Evolutionary conservation across 2,797 vertebrate species (phyloP).

Genomic region (Sebastes matsubarae): DNA sequence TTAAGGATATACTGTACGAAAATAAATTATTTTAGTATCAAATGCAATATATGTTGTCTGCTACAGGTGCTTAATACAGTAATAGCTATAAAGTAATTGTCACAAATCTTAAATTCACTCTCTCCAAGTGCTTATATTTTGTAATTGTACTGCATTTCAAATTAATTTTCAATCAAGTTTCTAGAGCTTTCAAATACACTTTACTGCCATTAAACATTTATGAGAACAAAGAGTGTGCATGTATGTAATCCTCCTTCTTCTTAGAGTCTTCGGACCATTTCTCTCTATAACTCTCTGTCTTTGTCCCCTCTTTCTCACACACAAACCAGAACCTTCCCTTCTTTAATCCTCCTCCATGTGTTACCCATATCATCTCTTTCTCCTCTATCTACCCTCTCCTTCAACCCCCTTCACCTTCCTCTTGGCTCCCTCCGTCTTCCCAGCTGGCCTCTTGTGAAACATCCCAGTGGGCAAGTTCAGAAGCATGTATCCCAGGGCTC

Average conservation of each 20-base stretch:
- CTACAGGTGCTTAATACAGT: not conserved
- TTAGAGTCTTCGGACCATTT: not conserved
- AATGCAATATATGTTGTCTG: not conserved
- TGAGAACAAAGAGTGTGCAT: not conserved
- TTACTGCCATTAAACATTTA: not conserved
- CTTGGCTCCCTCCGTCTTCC: conserved; percentile 53
- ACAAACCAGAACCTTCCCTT: conserved; percentile 25
- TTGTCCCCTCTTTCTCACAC: conserved; percentile 7
- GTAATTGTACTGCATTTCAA: not conserved
- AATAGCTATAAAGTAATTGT: not conserved
- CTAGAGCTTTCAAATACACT: not conserved
- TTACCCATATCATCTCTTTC: conserved; percentile 47
- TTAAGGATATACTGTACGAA: too few relatives aligned
- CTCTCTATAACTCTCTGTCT: not conserved
- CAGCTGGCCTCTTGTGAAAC: conserved; percentile 71
- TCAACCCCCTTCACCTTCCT: conserved; percentile 56
- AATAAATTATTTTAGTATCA: not conserved
- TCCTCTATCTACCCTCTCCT: conserved; percentile 37
- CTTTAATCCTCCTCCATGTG: conserved; percentile 48
- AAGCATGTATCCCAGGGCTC: conserved; percentile 48
- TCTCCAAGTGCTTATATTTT: not conserved
- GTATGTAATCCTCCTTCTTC: not conserved
- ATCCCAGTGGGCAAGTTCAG: conserved; percentile 64
- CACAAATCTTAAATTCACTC: not conserved
- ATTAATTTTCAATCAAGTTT: not conserved